phyloP scores from a whole-genome alignment of 2,797 vertebrate genomes.

The Molossus molossus region DNA sequence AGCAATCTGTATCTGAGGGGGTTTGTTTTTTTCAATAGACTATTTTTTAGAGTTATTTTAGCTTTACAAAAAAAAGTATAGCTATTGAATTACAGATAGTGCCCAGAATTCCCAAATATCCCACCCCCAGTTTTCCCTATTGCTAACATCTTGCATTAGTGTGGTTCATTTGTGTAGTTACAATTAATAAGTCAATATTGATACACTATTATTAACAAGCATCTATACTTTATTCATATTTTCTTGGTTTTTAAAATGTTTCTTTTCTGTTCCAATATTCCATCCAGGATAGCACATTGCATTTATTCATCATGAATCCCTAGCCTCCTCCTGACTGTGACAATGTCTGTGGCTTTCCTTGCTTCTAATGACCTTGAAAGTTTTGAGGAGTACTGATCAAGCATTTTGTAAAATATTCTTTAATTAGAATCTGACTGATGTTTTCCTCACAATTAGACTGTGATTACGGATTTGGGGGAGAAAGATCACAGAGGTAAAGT shows the following conservation, averaged over 20 bases:
- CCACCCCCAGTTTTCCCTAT: neutral
- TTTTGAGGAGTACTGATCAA: slow-evolving; percentile 6
- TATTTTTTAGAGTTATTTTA: slow-evolving; percentile 21
- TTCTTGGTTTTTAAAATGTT: neutral
- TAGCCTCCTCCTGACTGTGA: neutral
- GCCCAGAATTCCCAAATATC: neutral
- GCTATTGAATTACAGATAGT: neutral
- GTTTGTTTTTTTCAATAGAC: slow-evolving; percentile 27
- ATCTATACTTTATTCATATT: slow-evolving; percentile 4
- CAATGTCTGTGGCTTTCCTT: slow-evolving; percentile 31
- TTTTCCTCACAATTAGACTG: slow-evolving; percentile 56
- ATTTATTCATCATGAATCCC: slow-evolving; percentile 49
- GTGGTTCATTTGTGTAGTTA: neutral
- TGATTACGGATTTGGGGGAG: neutral
- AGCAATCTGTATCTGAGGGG: neutral
- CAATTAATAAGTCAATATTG: neutral
- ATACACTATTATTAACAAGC: slow-evolving; percentile 17
- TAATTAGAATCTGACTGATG: slow-evolving; percentile 5
- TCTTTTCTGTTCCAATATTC: slow-evolving; percentile 7
- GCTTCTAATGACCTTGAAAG: neutral
- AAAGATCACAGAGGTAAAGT: slow-evolving; percentile 21
- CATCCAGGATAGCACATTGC: neutral
- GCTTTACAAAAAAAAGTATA: slow-evolving; percentile 34
- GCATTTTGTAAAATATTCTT: slow-evolving; percentile 33
- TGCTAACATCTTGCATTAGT: slow-evolving; percentile 26